These are phyloP conservation scores for Vanessa atalanta DNA, from an alignment of 1,140 invertebrate species.

Conservation along the genomic window DNA sequence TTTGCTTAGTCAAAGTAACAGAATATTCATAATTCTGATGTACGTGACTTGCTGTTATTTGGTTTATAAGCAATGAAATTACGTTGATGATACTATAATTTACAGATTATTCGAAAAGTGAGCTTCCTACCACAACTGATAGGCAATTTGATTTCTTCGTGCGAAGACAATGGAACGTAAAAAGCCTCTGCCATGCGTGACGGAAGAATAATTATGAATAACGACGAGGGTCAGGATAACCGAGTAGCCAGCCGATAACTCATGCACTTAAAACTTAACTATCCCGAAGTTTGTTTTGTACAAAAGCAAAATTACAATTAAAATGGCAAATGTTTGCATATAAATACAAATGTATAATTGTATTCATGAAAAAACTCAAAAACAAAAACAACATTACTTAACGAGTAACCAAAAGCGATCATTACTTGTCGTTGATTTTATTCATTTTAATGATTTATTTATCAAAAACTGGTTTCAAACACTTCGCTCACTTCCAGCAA, in stretches of 20 bases:
- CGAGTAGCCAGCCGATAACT: background rate
- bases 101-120: background rate
- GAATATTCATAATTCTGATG: background rate
- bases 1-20: background rate
- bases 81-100: background rate
- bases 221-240: background rate
- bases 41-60: background rate
- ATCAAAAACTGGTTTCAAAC: background rate
- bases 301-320: no score
- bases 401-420: no score
- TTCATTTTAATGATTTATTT: background rate
- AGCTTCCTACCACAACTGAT: background rate
- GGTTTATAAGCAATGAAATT: background rate
- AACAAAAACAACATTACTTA: no score
- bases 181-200: background rate
- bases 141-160: slow-evolving; percentile 9
- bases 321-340: no score
- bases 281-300: background rate
- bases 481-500: background rate
- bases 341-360: no score
- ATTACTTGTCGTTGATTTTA: background rate
- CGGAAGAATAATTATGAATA: slow-evolving; percentile 12
- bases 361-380: no score
- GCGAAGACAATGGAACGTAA: slow-evolving; percentile 2
- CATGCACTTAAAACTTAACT: background rate